A percentile compares a stretch with the other conserved stretches of the same genome.
Evolutionary conservation across 1,140 invertebrate species (phyloP).

Genomic region (Bombus ignitus): DNA sequence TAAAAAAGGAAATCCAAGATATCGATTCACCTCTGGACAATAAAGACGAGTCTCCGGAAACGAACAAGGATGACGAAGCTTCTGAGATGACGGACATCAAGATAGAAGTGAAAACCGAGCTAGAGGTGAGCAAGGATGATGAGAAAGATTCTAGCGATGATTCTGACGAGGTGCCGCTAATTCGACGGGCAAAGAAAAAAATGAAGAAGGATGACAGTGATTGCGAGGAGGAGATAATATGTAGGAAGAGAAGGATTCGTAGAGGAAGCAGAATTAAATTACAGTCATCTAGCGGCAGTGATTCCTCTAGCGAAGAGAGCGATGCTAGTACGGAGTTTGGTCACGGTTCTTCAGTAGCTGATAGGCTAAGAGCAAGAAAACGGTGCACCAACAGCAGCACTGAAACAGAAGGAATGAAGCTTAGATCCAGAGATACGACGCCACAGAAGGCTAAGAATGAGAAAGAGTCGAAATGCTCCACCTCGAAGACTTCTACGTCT

Average conservation of each 20-base stretch:
- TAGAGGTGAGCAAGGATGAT: constrained; percentile 43
- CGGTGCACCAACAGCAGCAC: constrained; percentile 57
- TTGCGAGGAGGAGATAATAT: constrained; percentile 75
- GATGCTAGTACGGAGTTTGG: constrained; percentile 70
- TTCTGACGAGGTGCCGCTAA: constrained; percentile 78
- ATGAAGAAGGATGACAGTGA: constrained; percentile 73
- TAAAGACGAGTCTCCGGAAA: constrained; percentile 54
- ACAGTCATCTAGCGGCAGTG: constrained; percentile 76
- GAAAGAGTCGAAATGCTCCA: constrained; percentile 72
- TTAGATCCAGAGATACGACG: constrained; percentile 72
- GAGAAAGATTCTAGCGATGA: constrained; percentile 72
- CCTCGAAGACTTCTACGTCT: constrained; percentile 30
- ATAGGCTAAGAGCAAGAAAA: constrained; percentile 77
- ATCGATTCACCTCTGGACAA: neutral
- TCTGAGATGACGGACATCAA: constrained; percentile 46
- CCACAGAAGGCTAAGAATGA: constrained; percentile 78
- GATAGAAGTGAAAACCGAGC: constrained; percentile 51
- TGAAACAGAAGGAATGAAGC: constrained; percentile 72
- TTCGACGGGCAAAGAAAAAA: constrained; percentile 69
- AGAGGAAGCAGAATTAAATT: constrained; percentile 77
- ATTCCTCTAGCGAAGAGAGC: constrained; percentile 77
- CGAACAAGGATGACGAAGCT: constrained; percentile 40
- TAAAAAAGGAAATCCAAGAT: constrained; percentile 73
- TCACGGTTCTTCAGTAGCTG: constrained; percentile 75
- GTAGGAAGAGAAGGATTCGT: constrained; percentile 68